These are phyloP conservation scores for Climacteris rufus DNA, from an alignment of 2,113 vertebrate genomes.

Conservation along the genomic window DNA sequence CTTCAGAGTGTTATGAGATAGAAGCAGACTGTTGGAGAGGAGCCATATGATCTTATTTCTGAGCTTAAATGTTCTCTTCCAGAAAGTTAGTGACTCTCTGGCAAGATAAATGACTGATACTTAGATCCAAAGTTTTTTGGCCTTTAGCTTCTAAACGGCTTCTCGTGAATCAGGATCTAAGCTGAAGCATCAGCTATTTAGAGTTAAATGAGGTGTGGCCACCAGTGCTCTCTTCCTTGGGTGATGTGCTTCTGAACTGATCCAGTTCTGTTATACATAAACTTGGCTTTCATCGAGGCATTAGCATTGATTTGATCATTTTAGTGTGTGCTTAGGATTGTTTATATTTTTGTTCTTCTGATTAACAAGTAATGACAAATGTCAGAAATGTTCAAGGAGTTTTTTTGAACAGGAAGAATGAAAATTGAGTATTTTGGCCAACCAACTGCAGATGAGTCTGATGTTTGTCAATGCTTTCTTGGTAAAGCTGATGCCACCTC, in stretches of 20 bases:
- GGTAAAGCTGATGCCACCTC: neutral
- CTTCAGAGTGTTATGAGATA: neutral
- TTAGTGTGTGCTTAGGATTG: neutral
- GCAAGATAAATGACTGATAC: neutral
- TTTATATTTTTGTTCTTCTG: neutral
- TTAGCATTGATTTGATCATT: neutral
- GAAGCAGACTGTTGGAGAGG: neutral
- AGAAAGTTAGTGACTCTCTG: neutral
- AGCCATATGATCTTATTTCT: neutral
- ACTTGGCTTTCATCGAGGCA: neutral
- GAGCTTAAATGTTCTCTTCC: neutral
- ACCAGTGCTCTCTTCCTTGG: neutral
- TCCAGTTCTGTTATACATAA: neutral
- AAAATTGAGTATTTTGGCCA: neutral
- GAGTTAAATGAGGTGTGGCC: neutral
- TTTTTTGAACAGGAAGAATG: neutral
- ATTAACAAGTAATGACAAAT: neutral
- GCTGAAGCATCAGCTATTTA: neutral
- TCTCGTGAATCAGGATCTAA: neutral
- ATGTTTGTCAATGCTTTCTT: neutral
- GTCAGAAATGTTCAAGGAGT: neutral
- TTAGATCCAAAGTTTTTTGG: neutral
- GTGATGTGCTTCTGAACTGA: neutral
- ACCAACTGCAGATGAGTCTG: accelerated
- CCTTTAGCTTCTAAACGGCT: neutral